phyloP scores from a whole-genome alignment of 2,888 invertebrate genomes.

The Tetragonula carbonaria region DNA sequence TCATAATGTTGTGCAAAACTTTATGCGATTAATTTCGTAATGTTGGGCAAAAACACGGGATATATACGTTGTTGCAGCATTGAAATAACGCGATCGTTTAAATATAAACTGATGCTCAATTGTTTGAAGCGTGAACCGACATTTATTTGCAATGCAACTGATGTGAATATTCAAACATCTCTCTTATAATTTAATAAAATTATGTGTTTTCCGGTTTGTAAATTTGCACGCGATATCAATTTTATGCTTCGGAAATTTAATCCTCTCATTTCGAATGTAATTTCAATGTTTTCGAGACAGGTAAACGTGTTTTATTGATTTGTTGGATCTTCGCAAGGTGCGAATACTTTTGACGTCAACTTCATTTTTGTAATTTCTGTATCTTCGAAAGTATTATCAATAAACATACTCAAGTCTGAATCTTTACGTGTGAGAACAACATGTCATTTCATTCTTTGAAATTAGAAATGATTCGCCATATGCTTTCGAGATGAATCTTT shows the following conservation, averaged over 20 bases:
- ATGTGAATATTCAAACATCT: neutral
- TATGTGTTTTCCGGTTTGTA: neutral
- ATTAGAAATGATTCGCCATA: too few species aligned
- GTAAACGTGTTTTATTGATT: too few species aligned
- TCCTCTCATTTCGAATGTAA: neutral
- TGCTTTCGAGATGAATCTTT: too few species aligned
- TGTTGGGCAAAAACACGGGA: slow-evolving; percentile 68
- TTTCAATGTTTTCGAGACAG: neutral
- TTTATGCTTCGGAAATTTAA: neutral
- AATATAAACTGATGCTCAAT: slow-evolving; percentile 1
- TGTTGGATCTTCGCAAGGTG: neutral
- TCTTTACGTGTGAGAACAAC: too few species aligned
- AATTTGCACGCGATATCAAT: neutral
- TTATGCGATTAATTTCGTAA: slow-evolving; percentile 48
- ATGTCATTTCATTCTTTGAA: too few species aligned
- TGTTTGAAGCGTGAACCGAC: neutral
- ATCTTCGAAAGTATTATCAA: too few species aligned
- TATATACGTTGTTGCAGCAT: slow-evolving; percentile 41
- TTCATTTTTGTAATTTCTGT: too few species aligned
- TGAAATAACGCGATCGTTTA: slow-evolving; percentile 47
- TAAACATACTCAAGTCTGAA: too few species aligned
- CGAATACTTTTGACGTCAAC: too few species aligned
- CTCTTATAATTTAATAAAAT: neutral
- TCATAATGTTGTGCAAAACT: slow-evolving; percentile 61
- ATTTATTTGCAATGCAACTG: neutral